Base-by-base conservation (phyloP, 2,888 invertebrate species). In the Pandemis heparana region DNA sequence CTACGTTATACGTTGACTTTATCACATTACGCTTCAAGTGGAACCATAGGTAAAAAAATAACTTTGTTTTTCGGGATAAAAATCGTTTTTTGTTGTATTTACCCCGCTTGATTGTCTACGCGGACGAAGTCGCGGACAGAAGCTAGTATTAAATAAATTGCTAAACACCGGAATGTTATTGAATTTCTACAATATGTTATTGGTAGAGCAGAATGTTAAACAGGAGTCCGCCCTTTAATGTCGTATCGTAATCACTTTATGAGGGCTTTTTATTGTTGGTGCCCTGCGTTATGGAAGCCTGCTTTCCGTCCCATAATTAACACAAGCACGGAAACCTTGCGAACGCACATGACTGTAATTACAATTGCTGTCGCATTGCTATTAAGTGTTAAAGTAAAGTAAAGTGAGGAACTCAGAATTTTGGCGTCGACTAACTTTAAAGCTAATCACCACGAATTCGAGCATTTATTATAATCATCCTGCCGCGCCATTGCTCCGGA, bases 281-380 rank as follows among this genome's bases (percentile, higher is more conserved):
- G 56, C 56, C 23, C 56, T 23, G 56, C 56, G 18, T 53, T 56
- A 56, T 56, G 56, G 56, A 56, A 56, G 56, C 12, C 8, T 51
- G 16, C 51, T 16, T 51, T 16, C 51, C 5, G 51, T 51, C 23
- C 10, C 56, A 23, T 56, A 23, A 56, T 12, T 56, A 23, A 10
- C 23, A 23, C 56, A 12, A 56, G 23, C 53, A 10, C 10, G 18
- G 6, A 53, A 32, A 53, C 56, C 23, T 23, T 23, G 23, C 6
- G 23, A 56, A 56, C 56, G 56, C 23, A 23, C 4, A 9, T 8
- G 23, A 23, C 12, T 53, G 53, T 56, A n/a, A 56, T 56, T 23
- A 9, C 53, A 18, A 18, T 18, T 56, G 23, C 56, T 23, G 56
- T 56, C 23, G 51, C 23, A 32, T 32, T 32, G 23, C 23, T 32